These are phyloP conservation scores for Calephelis perditalis DNA, from an alignment of 2,888 invertebrate species.

Conservation along the genomic window DNA sequence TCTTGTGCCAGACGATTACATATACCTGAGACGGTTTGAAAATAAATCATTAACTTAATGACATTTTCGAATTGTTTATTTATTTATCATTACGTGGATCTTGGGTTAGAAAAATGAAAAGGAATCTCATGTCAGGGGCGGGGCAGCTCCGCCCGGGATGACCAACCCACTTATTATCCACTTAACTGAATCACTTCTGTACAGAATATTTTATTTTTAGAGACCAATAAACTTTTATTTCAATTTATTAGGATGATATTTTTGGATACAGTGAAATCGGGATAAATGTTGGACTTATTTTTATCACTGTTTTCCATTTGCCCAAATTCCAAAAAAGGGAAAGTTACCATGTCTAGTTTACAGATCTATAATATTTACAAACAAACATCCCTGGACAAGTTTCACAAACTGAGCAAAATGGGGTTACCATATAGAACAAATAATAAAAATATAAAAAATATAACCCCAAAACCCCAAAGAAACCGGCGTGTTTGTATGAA, in stretches of 20 bases:
- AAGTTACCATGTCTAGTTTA: too few species aligned
- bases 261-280: neutral
- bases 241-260: neutral
- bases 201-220: conserved; percentile 39
- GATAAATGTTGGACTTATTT: too few species aligned
- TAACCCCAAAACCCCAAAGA: too few species aligned
- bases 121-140: conserved; percentile 53
- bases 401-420: too few species aligned
- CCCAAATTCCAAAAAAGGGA: too few species aligned
- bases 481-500: too few species aligned
- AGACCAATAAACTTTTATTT: conserved; percentile 14
- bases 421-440: too few species aligned
- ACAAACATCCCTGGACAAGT: too few species aligned
- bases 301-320: too few species aligned
- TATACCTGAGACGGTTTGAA: neutral
- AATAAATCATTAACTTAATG: conserved; percentile 8
- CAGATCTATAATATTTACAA: too few species aligned
- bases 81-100: conserved; percentile 25
- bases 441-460: too few species aligned
- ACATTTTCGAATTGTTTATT: conserved; percentile 23
- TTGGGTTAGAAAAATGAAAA: conserved; percentile 38
- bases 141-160: conserved; percentile 54
- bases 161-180: conserved; percentile 68
- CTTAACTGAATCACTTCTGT: conserved; percentile 74
- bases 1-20: neutral